A percentile compares a stretch with the other conserved stretches of the same genome.
phyloP scores from a whole-genome alignment of 2,888 invertebrate genomes.

The Chrysomela aeneicollis region DNA sequence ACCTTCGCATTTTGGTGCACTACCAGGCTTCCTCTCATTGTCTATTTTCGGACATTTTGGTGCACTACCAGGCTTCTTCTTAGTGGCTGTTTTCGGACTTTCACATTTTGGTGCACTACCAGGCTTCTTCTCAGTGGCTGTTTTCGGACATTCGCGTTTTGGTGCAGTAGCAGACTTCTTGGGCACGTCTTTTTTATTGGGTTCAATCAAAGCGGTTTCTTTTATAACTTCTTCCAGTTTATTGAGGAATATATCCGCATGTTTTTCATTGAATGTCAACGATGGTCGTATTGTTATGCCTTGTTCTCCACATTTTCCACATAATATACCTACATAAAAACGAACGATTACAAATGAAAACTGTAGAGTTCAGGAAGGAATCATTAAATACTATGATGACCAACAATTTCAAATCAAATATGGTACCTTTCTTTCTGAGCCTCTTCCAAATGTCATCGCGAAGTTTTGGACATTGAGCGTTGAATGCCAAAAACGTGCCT shows the following conservation, averaged over 20 bases:
- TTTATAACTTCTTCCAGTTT: constrained; percentile 75
- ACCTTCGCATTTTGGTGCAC: too few species aligned
- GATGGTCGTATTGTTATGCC: constrained; percentile 89
- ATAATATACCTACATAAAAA: constrained; percentile 73
- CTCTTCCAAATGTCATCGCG: constrained; percentile 76
- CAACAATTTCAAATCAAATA: too few species aligned
- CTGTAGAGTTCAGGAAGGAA: too few species aligned
- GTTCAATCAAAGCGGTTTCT: constrained; percentile 50
- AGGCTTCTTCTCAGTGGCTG: too few species aligned
- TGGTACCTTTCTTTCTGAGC: constrained; percentile 76
- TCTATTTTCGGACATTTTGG: too few species aligned
- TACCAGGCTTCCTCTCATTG: too few species aligned
- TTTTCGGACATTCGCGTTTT: too few species aligned
- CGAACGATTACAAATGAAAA: background rate
- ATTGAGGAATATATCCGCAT: constrained; percentile 89
- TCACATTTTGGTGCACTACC: too few species aligned
- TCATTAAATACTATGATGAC: too few species aligned
- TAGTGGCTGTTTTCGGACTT: too few species aligned
- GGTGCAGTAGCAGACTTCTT: background rate
- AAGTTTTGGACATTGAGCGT: constrained; percentile 68
- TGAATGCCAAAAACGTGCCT: constrained; percentile 88
- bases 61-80: too few species aligned
- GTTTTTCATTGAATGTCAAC: constrained; percentile 83
- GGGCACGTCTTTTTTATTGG: background rate
- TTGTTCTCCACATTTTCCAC: constrained; percentile 83